These are phyloP conservation scores for Syngnathus rostellatus DNA, from an alignment of 2,797 vertebrate genomes.

Conservation along the genomic window DNA sequence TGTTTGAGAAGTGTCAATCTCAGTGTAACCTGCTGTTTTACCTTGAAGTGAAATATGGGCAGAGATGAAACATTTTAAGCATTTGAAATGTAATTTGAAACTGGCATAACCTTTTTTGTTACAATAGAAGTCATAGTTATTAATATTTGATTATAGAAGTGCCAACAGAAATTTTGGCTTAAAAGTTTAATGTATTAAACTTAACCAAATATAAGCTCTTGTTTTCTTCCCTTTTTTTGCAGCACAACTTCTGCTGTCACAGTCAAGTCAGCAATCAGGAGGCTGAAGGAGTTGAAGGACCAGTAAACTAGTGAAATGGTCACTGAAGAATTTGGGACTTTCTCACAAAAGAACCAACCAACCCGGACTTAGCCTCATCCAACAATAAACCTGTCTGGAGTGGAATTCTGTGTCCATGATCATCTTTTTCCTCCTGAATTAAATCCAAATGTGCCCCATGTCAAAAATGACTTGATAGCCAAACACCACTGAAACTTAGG, in stretches of 20 bases:
- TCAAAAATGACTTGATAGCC: not conserved
- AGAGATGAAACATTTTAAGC: too few relatives aligned
- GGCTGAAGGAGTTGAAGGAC: slow-evolving; percentile 97
- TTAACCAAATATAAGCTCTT: too few relatives aligned
- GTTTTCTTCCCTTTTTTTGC: slow-evolving; percentile 40
- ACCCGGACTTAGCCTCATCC: slow-evolving; percentile 48
- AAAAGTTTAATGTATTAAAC: not conserved
- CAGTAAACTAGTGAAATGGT: slow-evolving; percentile 72
- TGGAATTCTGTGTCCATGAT: slow-evolving; percentile 28
- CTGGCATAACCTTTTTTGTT: too few relatives aligned
- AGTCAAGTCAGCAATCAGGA: slow-evolving; percentile 97
- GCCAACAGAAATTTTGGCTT: not conserved
- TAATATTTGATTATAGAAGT: too few relatives aligned
- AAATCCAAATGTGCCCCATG: not conserved
- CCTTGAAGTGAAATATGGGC: too few relatives aligned
- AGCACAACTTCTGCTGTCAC: slow-evolving; percentile 98
- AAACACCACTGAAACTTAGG: not conserved
- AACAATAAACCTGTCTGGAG: slow-evolving; percentile 63
- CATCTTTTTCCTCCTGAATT: not conserved
- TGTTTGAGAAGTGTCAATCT: not conserved
- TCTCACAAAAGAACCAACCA: slow-evolving; percentile 49
- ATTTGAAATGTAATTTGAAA: not conserved
- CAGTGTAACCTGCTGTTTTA: too few relatives aligned
- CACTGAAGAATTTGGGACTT: slow-evolving; percentile 56
- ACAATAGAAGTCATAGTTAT: too few relatives aligned